A percentile compares a stretch with the other conserved stretches of the same genome.
These are phyloP conservation scores for Macrosoma leucophasiata DNA, from an alignment of 2,888 invertebrate species.

Conservation along the genomic window DNA sequence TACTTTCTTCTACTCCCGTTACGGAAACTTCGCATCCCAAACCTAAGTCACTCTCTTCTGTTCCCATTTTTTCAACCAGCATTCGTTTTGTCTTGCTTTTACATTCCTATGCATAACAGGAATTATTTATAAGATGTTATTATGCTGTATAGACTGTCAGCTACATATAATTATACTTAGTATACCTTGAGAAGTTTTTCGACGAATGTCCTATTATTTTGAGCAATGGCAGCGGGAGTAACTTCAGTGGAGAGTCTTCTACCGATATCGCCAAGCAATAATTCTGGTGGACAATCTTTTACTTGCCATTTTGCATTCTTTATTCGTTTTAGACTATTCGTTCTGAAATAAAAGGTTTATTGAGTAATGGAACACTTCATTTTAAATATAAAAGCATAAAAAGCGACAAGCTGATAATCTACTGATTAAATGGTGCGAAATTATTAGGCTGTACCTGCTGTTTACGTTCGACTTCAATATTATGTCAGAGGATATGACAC, in stretches of 20 bases:
- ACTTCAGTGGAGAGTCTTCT: slow-evolving; percentile 78
- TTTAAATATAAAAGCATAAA: too few species aligned
- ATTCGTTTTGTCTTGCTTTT: slow-evolving; percentile 97
- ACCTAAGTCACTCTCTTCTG: slow-evolving; percentile 95
- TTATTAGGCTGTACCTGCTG: slow-evolving; percentile 1
- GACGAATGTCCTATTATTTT: slow-evolving; percentile 98
- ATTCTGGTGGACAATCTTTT: slow-evolving; percentile 75
- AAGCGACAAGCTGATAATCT: slow-evolving; percentile 8
- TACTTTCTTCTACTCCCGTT: slow-evolving; percentile 94
- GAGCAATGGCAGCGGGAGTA: slow-evolving; percentile 93
- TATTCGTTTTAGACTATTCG: slow-evolving; percentile 77
- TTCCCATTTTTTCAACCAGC: slow-evolving; percentile 99
- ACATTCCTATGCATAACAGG: slow-evolving; percentile 79
- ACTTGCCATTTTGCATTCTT: slow-evolving; percentile 79
- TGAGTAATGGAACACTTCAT: too few species aligned
- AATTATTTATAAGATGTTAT: too few species aligned
- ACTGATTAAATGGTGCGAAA: slow-evolving; percentile 7
- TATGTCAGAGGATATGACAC: too few species aligned
- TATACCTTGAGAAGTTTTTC: slow-evolving; percentile 94
- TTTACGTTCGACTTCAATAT: slow-evolving; percentile 3
- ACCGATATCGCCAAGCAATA: slow-evolving; percentile 62
- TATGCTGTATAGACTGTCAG: too few species aligned
- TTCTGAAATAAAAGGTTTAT: slow-evolving; percentile 60
- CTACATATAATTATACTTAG: neutral
- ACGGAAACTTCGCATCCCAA: slow-evolving; percentile 86